Evolutionary conservation across 2,888 invertebrate species (phyloP).

Genomic region (Eudemis profundana): DNA sequence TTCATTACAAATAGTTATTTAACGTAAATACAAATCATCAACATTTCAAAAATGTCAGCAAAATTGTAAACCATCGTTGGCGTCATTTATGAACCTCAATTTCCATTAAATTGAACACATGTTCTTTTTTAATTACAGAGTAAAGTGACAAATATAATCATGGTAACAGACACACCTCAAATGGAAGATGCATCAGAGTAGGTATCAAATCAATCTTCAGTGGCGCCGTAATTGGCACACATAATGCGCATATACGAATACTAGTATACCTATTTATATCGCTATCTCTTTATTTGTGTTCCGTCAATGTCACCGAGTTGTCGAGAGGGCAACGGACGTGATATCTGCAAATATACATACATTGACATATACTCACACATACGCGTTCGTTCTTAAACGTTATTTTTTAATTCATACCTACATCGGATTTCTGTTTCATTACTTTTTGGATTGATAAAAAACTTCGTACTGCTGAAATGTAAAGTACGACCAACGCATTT

Average conservation of each 20-base stretch:
- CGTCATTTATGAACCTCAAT: too few relatives aligned
- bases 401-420: slow-evolving; percentile 52
- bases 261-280: slow-evolving; percentile 65
- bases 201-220: slow-evolving; percentile 10
- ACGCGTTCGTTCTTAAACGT: slow-evolving; percentile 43
- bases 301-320: slow-evolving; percentile 84
- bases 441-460: not conserved
- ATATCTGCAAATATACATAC: slow-evolving; percentile 72
- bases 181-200: slow-evolving; percentile 1
- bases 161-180: not conserved
- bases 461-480: too few relatives aligned
- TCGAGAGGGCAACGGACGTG: slow-evolving; percentile 80
- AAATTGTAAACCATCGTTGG: too few relatives aligned
- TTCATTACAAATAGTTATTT: too few relatives aligned
- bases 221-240: slow-evolving; percentile 22
- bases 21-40: too few relatives aligned
- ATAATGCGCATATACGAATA: slow-evolving; percentile 11
- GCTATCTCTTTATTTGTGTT: slow-evolving; percentile 81
- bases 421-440: slow-evolving; percentile 55
- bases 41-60: too few relatives aligned
- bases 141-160: not conserved
- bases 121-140: too few relatives aligned
- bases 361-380: slow-evolving; percentile 57
- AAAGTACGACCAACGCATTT: too few relatives aligned
- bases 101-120: too few relatives aligned